phyloP scores from a whole-genome alignment of 1,140 invertebrate species.

The Ostrea edulis region DNA sequence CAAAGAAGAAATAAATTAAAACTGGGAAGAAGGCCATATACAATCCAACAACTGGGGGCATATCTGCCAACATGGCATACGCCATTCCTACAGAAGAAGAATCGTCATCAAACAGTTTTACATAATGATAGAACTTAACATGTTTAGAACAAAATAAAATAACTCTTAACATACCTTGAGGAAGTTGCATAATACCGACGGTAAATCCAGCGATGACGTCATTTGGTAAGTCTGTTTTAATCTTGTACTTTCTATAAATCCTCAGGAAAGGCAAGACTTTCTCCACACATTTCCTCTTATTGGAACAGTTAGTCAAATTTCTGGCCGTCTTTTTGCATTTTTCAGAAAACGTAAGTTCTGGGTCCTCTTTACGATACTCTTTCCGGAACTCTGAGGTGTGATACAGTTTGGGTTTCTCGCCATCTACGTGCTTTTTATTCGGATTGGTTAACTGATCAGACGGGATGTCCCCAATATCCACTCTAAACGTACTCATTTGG shows the following conservation, averaged over 20 bases:
- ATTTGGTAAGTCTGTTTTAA: slow-evolving; percentile 66
- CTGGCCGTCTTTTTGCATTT: slow-evolving; percentile 37
- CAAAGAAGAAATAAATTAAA: slow-evolving; percentile 79
- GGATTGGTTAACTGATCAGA: not conserved
- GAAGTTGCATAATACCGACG: slow-evolving; percentile 76
- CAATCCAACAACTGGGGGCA: slow-evolving; percentile 78
- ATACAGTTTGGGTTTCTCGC: slow-evolving; percentile 12
- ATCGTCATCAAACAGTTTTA: not conserved
- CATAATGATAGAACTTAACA: not conserved
- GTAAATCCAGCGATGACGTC: slow-evolving; percentile 74
- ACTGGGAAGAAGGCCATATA: slow-evolving; percentile 80
- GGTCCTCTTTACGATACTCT: slow-evolving; percentile 48
- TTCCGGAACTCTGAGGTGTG: slow-evolving; percentile 46
- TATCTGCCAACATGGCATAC: slow-evolving; percentile 77
- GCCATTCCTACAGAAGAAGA: slow-evolving; percentile 76
- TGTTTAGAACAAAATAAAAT: not conserved
- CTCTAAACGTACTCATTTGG: slow-evolving; percentile 32
- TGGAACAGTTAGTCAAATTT: slow-evolving; percentile 15
- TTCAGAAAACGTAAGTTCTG: not conserved
- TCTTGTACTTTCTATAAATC: slow-evolving; percentile 72
- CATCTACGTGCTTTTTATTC: not conserved
- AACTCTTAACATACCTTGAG: slow-evolving; percentile 65
- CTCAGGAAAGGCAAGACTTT: slow-evolving; percentile 67
- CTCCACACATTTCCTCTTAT: slow-evolving; percentile 56
- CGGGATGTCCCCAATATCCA: slow-evolving; percentile 5